phyloP scores from a whole-genome alignment of 2,113 vertebrate genomes.

The Strigops habroptila region DNA sequence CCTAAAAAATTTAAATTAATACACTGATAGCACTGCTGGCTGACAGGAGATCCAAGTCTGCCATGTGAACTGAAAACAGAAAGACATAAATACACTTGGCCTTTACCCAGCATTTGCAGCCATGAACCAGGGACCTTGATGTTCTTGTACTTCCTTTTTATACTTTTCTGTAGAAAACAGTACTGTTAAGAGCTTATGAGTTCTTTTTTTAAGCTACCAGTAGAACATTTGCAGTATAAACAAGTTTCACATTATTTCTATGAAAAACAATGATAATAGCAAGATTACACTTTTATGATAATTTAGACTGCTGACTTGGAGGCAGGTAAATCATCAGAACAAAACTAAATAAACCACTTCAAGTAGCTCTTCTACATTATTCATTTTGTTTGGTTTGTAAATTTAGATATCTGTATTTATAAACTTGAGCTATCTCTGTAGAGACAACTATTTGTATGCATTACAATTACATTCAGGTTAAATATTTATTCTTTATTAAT shows the following conservation, averaged over 20 bases:
- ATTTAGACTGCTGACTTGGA: not conserved
- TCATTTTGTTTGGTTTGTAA: conserved; percentile 8
- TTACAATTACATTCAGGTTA: not conserved
- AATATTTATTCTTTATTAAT: conserved; percentile 5
- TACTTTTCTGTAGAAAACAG: not conserved
- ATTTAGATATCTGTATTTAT: not conserved
- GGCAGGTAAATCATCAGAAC: not conserved
- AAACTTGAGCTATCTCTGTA: not conserved
- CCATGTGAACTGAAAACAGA: not conserved
- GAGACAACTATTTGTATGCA: not conserved
- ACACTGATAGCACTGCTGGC: not conserved
- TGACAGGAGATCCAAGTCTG: not conserved
- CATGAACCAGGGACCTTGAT: not conserved
- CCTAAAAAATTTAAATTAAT: not conserved
- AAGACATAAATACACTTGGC: not conserved
- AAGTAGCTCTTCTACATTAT: not conserved
- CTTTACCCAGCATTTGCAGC: not conserved
- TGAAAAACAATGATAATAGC: not conserved
- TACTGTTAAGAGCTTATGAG: not conserved
- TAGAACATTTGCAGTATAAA: not conserved
- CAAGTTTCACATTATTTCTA: not conserved
- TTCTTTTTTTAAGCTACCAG: not conserved
- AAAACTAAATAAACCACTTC: not conserved
- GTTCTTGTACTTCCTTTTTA: not conserved
- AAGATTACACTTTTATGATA: not conserved